phyloP scores from a whole-genome alignment of 2,113 vertebrate genomes.

The Nesogale talazaci region DNA sequence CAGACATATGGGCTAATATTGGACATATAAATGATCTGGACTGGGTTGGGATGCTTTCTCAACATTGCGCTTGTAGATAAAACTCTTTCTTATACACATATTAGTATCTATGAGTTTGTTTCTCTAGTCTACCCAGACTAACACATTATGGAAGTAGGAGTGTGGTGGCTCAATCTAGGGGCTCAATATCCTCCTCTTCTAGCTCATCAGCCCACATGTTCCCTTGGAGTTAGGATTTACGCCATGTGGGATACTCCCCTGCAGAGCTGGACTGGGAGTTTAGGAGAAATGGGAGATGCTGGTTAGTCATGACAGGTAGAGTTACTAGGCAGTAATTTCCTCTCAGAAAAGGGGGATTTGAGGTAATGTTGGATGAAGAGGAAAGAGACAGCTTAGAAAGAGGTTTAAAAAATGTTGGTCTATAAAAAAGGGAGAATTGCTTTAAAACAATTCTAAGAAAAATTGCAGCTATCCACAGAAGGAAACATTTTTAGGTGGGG shows the following conservation, averaged over 20 bases:
- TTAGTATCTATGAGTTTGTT: too few species aligned
- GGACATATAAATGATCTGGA: too few species aligned
- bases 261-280: not conserved
- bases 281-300: not conserved
- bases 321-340: not conserved
- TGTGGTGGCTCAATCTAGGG: too few species aligned
- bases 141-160: too few species aligned
- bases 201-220: too few species aligned
- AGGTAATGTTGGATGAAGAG: not conserved
- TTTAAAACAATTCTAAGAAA: conserved; percentile 45
- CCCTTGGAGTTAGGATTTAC: not conserved
- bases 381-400: not conserved
- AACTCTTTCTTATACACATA: too few species aligned
- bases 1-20: too few species aligned
- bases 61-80: too few species aligned
- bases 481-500: conserved; percentile 21
- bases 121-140: too few species aligned
- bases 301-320: not conserved
- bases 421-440: not conserved
- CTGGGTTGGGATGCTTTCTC: too few species aligned
- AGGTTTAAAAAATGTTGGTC: not conserved
- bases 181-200: too few species aligned
- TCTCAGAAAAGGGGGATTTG: not conserved
- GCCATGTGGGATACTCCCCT: not conserved
- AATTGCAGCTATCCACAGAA: not conserved